These are phyloP conservation scores for Panthera leo DNA, from an alignment of 2,113 vertebrate genomes.

Conservation along the genomic window DNA sequence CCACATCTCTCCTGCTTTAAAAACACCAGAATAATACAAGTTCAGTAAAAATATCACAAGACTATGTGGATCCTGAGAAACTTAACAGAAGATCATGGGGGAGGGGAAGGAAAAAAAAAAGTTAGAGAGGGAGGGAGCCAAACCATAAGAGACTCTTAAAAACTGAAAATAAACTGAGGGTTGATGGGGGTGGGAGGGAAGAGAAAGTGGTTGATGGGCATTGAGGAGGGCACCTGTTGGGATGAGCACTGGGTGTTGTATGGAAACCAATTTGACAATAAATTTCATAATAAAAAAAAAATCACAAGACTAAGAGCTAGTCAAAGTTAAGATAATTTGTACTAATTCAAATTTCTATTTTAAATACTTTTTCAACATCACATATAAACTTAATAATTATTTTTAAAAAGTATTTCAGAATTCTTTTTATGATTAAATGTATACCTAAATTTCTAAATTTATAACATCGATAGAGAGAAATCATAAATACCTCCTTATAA, in stretches of 20 bases:
- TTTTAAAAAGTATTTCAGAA: background rate
- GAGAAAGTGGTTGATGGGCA: too few species aligned
- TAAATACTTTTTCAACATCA: background rate
- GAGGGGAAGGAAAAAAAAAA: too few species aligned
- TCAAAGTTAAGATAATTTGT: background rate
- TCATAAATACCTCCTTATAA: background rate
- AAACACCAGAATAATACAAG: background rate
- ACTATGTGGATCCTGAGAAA: background rate
- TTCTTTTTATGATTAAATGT: background rate
- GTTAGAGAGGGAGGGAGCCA: too few species aligned
- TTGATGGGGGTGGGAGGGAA: too few species aligned
- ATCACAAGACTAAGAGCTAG: background rate
- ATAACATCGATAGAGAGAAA: background rate
- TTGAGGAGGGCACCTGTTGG: too few species aligned
- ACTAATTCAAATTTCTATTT: background rate
- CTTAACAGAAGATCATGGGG: too few species aligned
- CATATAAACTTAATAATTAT: background rate
- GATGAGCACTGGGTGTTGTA: too few species aligned
- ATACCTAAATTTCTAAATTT: background rate
- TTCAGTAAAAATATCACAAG: background rate
- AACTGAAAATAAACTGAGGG: too few species aligned
- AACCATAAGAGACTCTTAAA: too few species aligned
- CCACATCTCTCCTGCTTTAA: background rate
- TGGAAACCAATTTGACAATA: too few species aligned
- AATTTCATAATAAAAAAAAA: background rate